These are phyloP conservation scores for Gadopsis marmoratus DNA, from an alignment of 2,797 vertebrate genomes.

Conservation along the genomic window DNA sequence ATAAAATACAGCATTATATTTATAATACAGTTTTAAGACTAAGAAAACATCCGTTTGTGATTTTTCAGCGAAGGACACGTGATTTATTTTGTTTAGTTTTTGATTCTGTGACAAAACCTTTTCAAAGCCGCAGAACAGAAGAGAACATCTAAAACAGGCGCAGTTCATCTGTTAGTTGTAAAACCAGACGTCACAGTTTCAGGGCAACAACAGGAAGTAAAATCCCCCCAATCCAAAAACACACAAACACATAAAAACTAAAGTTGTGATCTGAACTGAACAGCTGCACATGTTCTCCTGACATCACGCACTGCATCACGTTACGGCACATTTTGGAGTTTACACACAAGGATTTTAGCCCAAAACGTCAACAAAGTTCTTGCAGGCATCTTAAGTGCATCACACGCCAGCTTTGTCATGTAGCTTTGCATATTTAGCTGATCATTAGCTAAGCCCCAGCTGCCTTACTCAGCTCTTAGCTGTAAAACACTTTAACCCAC, in stretches of 20 bases:
- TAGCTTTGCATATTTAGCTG: not conserved
- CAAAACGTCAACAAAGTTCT: not conserved
- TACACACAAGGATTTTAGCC: not conserved
- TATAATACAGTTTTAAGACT: not conserved
- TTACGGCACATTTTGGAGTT: not conserved
- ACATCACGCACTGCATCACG: not conserved
- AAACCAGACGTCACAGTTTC: slow-evolving; percentile 53
- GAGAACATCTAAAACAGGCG: slow-evolving; percentile 35
- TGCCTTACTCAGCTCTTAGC: not conserved
- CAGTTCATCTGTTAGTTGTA: slow-evolving; percentile 5
- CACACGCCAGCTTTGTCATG: no score
- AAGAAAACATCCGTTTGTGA: slow-evolving; percentile 10
- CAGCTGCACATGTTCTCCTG: not conserved
- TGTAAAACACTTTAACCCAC: not conserved
- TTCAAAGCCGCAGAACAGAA: slow-evolving; percentile 48
- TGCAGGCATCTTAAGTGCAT: no score
- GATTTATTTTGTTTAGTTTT: not conserved
- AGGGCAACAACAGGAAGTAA: slow-evolving; percentile 28
- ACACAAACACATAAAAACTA: not conserved
- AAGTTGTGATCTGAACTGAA: not conserved
- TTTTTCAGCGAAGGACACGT: slow-evolving; percentile 7
- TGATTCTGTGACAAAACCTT: slow-evolving; percentile 36
- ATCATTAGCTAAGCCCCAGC: not conserved
- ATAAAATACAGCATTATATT: slow-evolving; percentile 30
- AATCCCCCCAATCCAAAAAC: slow-evolving; percentile 10